Percentiles rank a stretch among this genome's conserved stretches.
Conservation (phyloP, 1,140 invertebrate species). For the Penaeus indicus region DNA sequence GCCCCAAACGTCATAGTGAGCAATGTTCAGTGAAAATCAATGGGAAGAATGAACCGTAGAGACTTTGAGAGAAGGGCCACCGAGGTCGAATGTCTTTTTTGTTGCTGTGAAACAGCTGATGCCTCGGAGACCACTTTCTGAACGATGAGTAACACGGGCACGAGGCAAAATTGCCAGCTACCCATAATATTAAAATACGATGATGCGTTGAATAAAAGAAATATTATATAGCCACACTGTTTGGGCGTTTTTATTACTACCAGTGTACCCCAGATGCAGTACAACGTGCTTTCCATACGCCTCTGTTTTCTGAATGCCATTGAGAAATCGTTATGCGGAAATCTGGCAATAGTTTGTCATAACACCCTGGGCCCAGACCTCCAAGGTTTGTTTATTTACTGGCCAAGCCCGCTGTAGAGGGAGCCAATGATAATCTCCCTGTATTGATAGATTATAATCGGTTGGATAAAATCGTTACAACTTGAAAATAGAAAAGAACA, state of each 20-base stretch:
- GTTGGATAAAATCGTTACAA: neutral
- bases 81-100: neutral
- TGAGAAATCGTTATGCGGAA: neutral
- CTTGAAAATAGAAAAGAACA: no score
- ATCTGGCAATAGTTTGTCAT: slow-evolving; percentile 10
- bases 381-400: slow-evolving; percentile 50
- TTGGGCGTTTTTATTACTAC: no score
- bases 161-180: slow-evolving; percentile 4
- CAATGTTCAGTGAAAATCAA: neutral
- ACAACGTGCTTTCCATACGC: no score
- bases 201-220: no score
- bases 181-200: neutral
- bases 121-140: slow-evolving; percentile 5
- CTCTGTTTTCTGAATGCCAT: neutral
- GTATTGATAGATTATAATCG: neutral
- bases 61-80: neutral
- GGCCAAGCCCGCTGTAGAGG: neutral
- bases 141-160: slow-evolving; percentile 18
- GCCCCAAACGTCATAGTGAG: slow-evolving; percentile 1
- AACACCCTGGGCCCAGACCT: slow-evolving; percentile 26
- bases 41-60: neutral
- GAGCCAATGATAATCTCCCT: neutral
- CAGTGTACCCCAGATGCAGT: no score
- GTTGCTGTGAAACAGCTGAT: slow-evolving; percentile 29
- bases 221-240: no score